phyloP scores from a whole-genome alignment of 2,797 vertebrate species.

The Philypnodon macrostomus region DNA sequence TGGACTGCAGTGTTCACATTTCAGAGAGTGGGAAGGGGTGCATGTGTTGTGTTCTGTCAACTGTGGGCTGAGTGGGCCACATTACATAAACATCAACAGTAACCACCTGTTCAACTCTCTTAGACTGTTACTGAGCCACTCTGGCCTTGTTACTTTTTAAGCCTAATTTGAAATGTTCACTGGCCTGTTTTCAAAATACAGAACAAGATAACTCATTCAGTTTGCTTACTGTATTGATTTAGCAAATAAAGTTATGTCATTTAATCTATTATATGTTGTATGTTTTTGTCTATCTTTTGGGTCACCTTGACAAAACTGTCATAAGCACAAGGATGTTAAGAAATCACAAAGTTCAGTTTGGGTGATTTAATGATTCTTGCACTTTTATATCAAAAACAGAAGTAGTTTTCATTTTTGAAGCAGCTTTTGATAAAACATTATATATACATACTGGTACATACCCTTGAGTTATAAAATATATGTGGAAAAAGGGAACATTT shows the following conservation, averaged over 20 bases:
- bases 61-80: slow-evolving; percentile 1
- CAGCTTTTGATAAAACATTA: slow-evolving; percentile 16
- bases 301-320: slow-evolving; percentile 45
- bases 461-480: not conserved
- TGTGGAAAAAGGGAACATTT: not conserved
- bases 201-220: not conserved
- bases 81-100: not conserved
- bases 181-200: not conserved
- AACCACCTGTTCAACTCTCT: slow-evolving; percentile 26
- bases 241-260: not conserved
- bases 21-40: slow-evolving; percentile 2
- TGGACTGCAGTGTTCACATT: slow-evolving; percentile 1
- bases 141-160: slow-evolving; percentile 16
- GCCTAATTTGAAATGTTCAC: slow-evolving; percentile 27
- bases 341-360: slow-evolving; percentile 18
- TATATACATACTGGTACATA: slow-evolving; percentile 11
- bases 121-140: slow-evolving; percentile 1
- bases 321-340: slow-evolving; percentile 31
- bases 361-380: slow-evolving; percentile 5
- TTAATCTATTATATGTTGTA: not conserved
- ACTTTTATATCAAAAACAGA: slow-evolving; percentile 42
- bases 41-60: slow-evolving; percentile 26
- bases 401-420: slow-evolving; percentile 11
- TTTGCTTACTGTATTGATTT: not conserved
- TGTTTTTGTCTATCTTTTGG: slow-evolving; percentile 9